Base-by-base conservation (phyloP, 2,797 vertebrate genomes). In the Manis pentadactyla region DNA sequence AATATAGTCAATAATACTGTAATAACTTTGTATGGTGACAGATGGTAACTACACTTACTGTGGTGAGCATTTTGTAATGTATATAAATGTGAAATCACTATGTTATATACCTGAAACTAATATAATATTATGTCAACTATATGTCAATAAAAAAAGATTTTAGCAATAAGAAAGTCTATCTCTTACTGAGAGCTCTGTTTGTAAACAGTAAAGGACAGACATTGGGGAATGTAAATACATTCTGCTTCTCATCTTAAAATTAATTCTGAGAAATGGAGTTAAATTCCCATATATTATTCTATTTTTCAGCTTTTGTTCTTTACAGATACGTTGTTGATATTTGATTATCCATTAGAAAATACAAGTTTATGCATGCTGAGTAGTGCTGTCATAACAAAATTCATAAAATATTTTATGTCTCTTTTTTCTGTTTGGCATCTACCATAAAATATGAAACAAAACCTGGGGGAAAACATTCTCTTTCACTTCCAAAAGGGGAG, bases 371-470 rank as follows among this genome's bases (percentile, higher is more conserved):
- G 42, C 18, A 83, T 61, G n/a, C 46, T 87, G 46, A 86, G 23
- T 83, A 71, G 34, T 97, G 71, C 71, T 90, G 23, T 93, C 66
- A 82, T 91, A 92, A 78, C 57, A 95, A 94, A 89, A 93, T 68
- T 29, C 37, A 34, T 71, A 94, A 74, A 92, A 29, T 7, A 55
- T 84, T 81, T 87, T 49, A 92, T 75, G 37, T 46, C 86, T 87
- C 31, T 14, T 63, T 79, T 46, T 87, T 95, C 84, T 55, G 51
- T 79, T 59, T 95, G 27, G 15, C 46, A 87, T 81, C 31, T 63
- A 93, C 2, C 29, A 85, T 55, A 95, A 91, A 95, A 82, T 68
- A 87, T 42, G 78, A 87, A 95, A 84, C 31, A 94, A 95, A 93
- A 94, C 17, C 17, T 66, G 3, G 11, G 1, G 8, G 1, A 42